Conservation (phyloP, 2,888 invertebrate species). For the Cataglyphis rosenhaueri region DNA sequence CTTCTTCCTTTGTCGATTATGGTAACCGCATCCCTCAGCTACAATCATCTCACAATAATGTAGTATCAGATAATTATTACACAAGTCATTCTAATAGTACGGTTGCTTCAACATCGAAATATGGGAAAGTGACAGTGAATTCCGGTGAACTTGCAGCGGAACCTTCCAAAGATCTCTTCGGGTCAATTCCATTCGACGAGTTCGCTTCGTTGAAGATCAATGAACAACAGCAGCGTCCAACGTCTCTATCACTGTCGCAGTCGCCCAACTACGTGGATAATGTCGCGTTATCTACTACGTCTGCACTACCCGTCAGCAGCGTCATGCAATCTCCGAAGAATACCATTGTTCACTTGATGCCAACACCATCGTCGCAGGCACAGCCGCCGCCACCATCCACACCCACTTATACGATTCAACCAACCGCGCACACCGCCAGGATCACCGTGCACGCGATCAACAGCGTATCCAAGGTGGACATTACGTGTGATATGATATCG, state of each 20-base stretch:
- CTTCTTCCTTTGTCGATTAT: constrained; percentile 42
- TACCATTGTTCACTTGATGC: constrained; percentile 2
- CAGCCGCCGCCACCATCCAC: constrained; percentile 52
- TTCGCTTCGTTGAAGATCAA: constrained; percentile 76
- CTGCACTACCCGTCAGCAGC: constrained; percentile 59
- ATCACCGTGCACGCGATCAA: constrained; percentile 77
- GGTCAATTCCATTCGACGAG: constrained; percentile 83
- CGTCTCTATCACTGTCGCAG: constrained; percentile 79
- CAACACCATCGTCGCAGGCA: constrained; percentile 16
- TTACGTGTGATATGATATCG: constrained; percentile 71
- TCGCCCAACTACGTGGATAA: constrained; percentile 79
- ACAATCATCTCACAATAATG: constrained; percentile 4
- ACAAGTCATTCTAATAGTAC: constrained; percentile 16
- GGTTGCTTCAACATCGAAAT: constrained; percentile 74
- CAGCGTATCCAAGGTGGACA: constrained; percentile 74
- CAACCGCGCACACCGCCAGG: constrained; percentile 73
- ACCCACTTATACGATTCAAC: constrained; percentile 68
- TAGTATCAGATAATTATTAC: constrained; percentile 28
- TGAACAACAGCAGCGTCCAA: constrained; percentile 77
- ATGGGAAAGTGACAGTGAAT: constrained; percentile 80
- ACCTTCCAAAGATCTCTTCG: constrained; percentile 81
- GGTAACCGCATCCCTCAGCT: constrained; percentile 16
- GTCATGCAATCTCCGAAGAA: constrained; percentile 61
- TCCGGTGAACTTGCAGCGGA: constrained; percentile 63
- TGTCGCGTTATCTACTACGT: constrained; percentile 66